Evolutionary conservation across 2,888 invertebrate genomes (phyloP).

Genomic region (Auanema sp.): DNA sequence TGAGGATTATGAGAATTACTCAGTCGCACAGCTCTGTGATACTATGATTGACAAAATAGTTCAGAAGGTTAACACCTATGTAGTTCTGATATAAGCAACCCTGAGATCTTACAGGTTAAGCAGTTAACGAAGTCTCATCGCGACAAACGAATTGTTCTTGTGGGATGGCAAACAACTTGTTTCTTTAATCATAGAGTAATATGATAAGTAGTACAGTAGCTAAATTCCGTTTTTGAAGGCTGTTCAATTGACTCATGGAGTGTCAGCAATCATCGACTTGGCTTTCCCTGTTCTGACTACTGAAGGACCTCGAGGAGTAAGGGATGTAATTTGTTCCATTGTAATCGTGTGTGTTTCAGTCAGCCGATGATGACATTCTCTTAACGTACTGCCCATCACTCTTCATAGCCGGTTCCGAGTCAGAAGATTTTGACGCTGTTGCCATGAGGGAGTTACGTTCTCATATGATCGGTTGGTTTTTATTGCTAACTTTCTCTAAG

Average conservation of each 20-base stretch:
- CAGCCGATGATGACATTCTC: conserved; percentile 53
- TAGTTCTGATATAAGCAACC: not conserved
- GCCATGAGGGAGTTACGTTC: conserved; percentile 39
- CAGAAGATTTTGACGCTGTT: conserved; percentile 34
- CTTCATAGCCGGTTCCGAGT: conserved; percentile 51
- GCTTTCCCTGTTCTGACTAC: conserved; percentile 47
- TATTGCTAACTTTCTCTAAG: not conserved
- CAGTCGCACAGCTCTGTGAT: conserved; percentile 10
- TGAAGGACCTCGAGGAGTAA: conserved; percentile 48
- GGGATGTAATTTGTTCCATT: conserved; percentile 12
- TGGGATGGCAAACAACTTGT: conserved; percentile 50
- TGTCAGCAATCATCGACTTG: conserved; percentile 52
- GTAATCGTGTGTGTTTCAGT: conserved; percentile 24
- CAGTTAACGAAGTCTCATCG: conserved; percentile 14
- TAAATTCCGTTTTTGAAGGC: conserved; percentile 19
- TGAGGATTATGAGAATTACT: not conserved
- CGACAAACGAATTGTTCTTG: conserved; percentile 47
- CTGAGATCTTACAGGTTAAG: conserved; percentile 17
- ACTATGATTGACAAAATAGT: conserved; percentile 4
- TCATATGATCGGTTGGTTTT: conserved; percentile 43
- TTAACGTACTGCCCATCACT: conserved; percentile 57
- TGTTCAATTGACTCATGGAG: conserved; percentile 36
- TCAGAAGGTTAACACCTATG: conserved; percentile 4
- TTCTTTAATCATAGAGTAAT: conserved; percentile 41
- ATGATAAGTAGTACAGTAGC: not conserved